These are phyloP conservation scores for Oenanthe oenanthe DNA, from an alignment of 2,113 vertebrate species.

Conservation along the genomic window DNA sequence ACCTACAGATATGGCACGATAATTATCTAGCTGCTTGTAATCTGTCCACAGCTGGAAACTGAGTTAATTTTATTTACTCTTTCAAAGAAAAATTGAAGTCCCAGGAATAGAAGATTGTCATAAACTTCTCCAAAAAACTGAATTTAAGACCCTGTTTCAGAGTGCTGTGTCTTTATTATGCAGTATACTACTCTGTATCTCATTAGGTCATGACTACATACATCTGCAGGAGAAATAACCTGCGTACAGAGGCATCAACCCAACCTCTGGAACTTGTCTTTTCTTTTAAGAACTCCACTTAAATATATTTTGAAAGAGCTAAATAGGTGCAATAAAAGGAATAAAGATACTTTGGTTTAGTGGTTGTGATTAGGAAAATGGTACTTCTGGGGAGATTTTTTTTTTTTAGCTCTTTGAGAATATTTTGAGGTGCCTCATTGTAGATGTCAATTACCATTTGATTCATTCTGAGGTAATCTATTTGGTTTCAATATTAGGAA, in stretches of 20 bases:
- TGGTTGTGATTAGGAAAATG: background rate
- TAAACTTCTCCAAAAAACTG: conserved; percentile 36
- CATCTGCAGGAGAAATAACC: background rate
- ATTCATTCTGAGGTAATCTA: background rate
- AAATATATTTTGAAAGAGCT: background rate
- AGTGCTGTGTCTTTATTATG: background rate
- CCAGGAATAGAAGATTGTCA: background rate
- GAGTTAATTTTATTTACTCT: conserved; percentile 60
- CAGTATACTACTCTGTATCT: background rate
- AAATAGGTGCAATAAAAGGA: background rate
- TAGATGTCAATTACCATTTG: background rate
- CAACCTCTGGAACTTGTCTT: background rate
- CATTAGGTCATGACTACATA: background rate
- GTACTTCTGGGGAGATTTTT: background rate
- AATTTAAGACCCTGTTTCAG: background rate
- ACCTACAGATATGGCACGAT: background rate
- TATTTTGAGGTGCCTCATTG: background rate
- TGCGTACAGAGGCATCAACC: background rate
- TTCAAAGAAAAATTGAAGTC: conserved; percentile 34
- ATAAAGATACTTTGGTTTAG: background rate
- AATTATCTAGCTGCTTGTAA: conserved; percentile 46
- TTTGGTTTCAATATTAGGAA: background rate
- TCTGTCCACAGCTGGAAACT: conserved; percentile 36
- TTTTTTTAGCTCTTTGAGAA: background rate
- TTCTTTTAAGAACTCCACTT: background rate